Conservation (phyloP, 1,140 invertebrate genomes). For the Panagrolaimus sp. region DNA sequence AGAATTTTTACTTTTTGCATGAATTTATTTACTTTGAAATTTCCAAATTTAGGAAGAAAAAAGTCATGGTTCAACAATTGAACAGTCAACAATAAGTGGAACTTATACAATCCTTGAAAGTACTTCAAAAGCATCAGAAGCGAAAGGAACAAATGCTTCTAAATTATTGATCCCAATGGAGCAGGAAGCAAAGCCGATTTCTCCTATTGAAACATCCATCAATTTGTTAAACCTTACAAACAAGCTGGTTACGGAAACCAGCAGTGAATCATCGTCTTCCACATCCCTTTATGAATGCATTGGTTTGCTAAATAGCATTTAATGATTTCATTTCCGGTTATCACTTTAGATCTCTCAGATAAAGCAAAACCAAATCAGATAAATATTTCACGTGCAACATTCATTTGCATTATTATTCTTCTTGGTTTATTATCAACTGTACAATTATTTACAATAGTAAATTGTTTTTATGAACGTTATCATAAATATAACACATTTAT, state of each 20-base stretch:
- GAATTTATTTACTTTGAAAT: background rate
- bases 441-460: slow-evolving; percentile 12
- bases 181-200: background rate
- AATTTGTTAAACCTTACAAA: background rate
- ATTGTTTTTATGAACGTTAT: slow-evolving; percentile 6
- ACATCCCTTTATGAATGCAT: slow-evolving; percentile 11
- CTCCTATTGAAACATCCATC: background rate
- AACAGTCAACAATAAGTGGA: slow-evolving; percentile 7
- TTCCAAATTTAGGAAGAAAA: background rate
- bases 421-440: slow-evolving; percentile 2
- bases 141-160: slow-evolving; percentile 10
- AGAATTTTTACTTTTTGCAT: background rate
- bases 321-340: background rate
- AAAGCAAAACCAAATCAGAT: background rate
- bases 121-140: background rate
- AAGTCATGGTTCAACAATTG: background rate
- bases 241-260: background rate
- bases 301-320: background rate
- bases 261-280: background rate
- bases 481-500: too few relatives aligned
- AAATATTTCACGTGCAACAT: background rate
- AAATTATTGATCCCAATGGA: background rate
- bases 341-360: background rate
- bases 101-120: slow-evolving; percentile 15
- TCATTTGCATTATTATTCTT: background rate